Percentiles rank a stretch among this genome's conserved stretches.
Evolutionary conservation across 1,140 invertebrate species (phyloP).

Genomic region (Atta texana): DNA sequence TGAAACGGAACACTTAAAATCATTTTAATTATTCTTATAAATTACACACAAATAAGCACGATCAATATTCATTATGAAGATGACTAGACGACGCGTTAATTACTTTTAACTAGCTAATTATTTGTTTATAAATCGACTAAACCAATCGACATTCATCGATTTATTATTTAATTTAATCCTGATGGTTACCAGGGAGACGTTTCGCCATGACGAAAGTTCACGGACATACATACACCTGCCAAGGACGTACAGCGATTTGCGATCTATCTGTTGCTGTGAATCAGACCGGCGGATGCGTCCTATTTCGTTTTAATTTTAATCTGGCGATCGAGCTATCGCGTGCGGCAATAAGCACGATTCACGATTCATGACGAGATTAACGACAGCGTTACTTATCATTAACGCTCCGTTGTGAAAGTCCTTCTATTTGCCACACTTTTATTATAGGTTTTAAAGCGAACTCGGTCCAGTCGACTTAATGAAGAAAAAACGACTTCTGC

Average conservation of each 20-base stretch:
- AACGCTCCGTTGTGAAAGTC: not conserved
- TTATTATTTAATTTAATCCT: slow-evolving; percentile 54
- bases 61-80: slow-evolving; percentile 9
- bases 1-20: slow-evolving; percentile 28
- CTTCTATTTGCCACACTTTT: slow-evolving; percentile 36
- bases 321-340: not conserved
- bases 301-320: slow-evolving; percentile 44
- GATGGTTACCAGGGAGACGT: slow-evolving; percentile 1
- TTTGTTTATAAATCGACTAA: slow-evolving; percentile 4
- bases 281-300: not conserved
- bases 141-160: slow-evolving; percentile 67
- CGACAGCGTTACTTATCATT: not conserved
- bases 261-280: slow-evolving; percentile 38
- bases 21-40: slow-evolving; percentile 29
- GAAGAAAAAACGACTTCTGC: not conserved
- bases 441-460: not conserved
- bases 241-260: slow-evolving; percentile 42
- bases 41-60: not conserved
- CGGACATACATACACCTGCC: slow-evolving; percentile 45
- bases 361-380: slow-evolving; percentile 14
- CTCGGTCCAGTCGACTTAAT: not conserved
- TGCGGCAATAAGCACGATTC: not conserved
- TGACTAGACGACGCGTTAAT: slow-evolving; percentile 50
- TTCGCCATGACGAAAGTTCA: slow-evolving; percentile 55
- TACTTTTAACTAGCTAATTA: slow-evolving; percentile 65